Percentiles rank a stretch among this genome's conserved stretches.
Conservation (phyloP, 2,797 vertebrate species). For the Clarias pachynema region DNA sequence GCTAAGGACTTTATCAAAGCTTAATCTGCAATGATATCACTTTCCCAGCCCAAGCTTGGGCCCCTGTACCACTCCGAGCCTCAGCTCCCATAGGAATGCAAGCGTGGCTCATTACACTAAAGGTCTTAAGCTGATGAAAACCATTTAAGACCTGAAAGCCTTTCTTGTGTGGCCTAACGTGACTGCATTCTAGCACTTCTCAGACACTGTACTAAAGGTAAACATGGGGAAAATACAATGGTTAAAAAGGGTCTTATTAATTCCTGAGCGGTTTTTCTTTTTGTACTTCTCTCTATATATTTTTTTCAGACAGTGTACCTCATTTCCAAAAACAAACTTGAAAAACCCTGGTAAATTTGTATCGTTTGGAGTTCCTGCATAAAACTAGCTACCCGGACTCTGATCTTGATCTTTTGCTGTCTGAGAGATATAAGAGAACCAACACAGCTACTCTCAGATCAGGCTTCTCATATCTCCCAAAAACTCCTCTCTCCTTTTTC, state of each 20-base stretch:
- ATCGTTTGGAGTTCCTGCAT: neutral
- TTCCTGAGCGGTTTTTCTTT: neutral
- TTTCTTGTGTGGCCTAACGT: conserved; percentile 52
- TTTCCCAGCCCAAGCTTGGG: conserved; percentile 57
- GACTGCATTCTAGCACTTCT: conserved; percentile 52
- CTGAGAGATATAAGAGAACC: conserved; percentile 26
- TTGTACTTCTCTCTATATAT: neutral
- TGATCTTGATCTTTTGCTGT: conserved; percentile 15
- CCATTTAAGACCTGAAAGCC: conserved; percentile 56
- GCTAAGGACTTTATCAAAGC: conserved; percentile 40
- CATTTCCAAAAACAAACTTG: conserved; percentile 16
- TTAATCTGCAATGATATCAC: conserved; percentile 63
- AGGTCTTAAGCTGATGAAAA: conserved; percentile 57
- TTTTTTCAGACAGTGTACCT: neutral
- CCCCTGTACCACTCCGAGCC: conserved; percentile 46
- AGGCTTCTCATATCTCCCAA: conserved; percentile 34
- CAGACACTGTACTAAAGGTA: conserved; percentile 39
- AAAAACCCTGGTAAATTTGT: conserved; percentile 11
- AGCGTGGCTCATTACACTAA: conserved; percentile 59
- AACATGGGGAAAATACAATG: neutral
- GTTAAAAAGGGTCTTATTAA: conserved; percentile 2
- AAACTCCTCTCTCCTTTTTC: neutral
- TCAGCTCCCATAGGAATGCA: conserved; percentile 58
- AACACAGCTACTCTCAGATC: conserved; percentile 36
- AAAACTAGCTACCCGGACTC: neutral